phyloP scores from a whole-genome alignment of 2,888 invertebrate genomes.

The Nomada ruficornis region DNA sequence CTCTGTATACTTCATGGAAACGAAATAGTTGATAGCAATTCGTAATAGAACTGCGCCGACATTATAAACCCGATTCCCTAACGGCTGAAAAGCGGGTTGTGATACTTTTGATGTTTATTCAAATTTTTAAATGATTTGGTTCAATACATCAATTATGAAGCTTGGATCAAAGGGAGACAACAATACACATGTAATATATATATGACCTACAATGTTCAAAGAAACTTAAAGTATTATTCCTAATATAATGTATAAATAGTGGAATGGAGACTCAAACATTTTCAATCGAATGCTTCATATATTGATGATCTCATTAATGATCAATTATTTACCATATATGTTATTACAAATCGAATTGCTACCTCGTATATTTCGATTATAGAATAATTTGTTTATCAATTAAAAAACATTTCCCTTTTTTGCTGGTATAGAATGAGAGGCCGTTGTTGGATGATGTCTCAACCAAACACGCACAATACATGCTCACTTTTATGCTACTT shows the following conservation, averaged over 20 bases:
- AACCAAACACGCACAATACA: constrained; percentile 57
- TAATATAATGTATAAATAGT: constrained; percentile 59
- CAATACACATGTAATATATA: constrained; percentile 25
- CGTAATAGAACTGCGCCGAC: constrained; percentile 43
- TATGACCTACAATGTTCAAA: constrained; percentile 35
- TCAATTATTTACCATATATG: constrained; percentile 59
- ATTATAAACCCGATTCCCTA: constrained; percentile 51
- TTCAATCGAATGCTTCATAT: constrained; percentile 65
- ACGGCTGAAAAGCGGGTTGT: constrained; percentile 59
- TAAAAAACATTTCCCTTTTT: constrained; percentile 54
- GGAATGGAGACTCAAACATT: constrained; percentile 61
- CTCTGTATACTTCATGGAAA: constrained; percentile 57
- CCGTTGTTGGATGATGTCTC: constrained; percentile 71
- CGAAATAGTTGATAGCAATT: constrained; percentile 47
- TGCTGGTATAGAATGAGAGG: constrained; percentile 62
- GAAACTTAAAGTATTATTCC: constrained; percentile 41
- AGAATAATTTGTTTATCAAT: constrained; percentile 55
- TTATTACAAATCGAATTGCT: constrained; percentile 61
- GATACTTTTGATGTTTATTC: constrained; percentile 59
- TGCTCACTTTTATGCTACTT: constrained; percentile 60
- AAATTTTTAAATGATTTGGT: constrained; percentile 61
- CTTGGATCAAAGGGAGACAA: constrained; percentile 45
- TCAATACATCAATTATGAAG: constrained; percentile 72
- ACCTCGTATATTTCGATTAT: constrained; percentile 55
- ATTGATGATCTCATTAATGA: constrained; percentile 66